Percentiles rank a stretch among this genome's conserved stretches.
Evolutionary conservation across 2,113 vertebrate genomes (phyloP).

Genomic region (Sus scrofa): DNA sequence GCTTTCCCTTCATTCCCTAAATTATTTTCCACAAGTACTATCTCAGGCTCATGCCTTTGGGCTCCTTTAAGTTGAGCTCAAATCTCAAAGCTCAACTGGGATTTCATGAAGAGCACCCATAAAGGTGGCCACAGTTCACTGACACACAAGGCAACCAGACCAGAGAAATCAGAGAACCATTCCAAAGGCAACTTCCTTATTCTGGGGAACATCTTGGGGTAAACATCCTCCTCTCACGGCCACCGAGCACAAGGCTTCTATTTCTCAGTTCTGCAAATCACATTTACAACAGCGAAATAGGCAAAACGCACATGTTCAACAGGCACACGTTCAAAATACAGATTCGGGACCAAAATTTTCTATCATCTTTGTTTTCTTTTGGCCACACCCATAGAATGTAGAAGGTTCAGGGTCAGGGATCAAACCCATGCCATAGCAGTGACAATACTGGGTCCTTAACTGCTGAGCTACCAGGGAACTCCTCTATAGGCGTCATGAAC

Average conservation of each 20-base stretch:
- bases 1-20: neutral
- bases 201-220: neutral
- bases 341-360: neutral
- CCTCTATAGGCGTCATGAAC: neutral
- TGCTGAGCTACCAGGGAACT: no score
- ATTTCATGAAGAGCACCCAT: neutral
- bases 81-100: neutral
- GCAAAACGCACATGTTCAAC: neutral
- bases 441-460: no score
- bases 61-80: neutral
- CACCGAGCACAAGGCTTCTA: neutral
- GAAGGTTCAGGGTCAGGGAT: no score
- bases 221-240: neutral
- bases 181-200: neutral
- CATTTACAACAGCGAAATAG: neutral
- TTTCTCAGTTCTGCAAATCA: neutral
- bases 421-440: no score
- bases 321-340: neutral
- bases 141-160: neutral
- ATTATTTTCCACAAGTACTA: neutral
- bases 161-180: neutral
- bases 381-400: no score
- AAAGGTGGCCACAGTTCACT: neutral
- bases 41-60: neutral
- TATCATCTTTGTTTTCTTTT: neutral